Base-by-base conservation (phyloP, 2,888 invertebrate genomes). In the Brachypalpus laphriformis region DNA sequence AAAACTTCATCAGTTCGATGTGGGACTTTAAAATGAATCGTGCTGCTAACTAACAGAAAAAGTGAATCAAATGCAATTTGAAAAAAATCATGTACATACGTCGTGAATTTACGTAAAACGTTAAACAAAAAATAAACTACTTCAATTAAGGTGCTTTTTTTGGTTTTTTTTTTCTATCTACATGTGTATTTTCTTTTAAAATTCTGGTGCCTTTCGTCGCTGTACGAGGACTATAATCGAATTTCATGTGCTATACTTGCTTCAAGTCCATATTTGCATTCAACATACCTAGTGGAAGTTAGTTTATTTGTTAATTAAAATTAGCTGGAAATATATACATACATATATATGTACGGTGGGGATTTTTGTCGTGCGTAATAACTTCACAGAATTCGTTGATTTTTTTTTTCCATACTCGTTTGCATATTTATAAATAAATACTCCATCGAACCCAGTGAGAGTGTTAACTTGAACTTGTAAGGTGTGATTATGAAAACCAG, bases 331-430 rank as follows among this genome's bases (percentile, higher is more conserved):
- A 40, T 31, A 47, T 37, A 18, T 31, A 37, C 9, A 31, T 14
- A 61, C 11, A 70, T 16, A 68, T 22, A 49, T 20, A 28, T 31
- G 20, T 3, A 22, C 2, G n/a, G 45, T 61, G 54, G 57, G 54
- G 22, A 61, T 68, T 76, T 80, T 80, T 31, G 25, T 65, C 37
- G 59, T 75, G 75, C 81, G 80, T 74, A 74, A 74, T 80, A 66
- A 59, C 31, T 76, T 68, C 11, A 51, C 9, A 22, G 47, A 68
- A 68, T 68, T 59, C 18, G 57, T 57, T 66, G 18, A 47, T 6
- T 54, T 54, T 75, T 65, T 57, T 20, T 75, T 65, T 57, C 25
- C 6, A 3, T 37, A 70, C 28, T 61, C 59, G 61, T 70, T 77
- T 54, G 59, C 59, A 51, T 59, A 77, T 57, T 54, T 51, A 68